phyloP scores from a whole-genome alignment of 2,888 invertebrate species.

The Dinocampus coccinellae region DNA sequence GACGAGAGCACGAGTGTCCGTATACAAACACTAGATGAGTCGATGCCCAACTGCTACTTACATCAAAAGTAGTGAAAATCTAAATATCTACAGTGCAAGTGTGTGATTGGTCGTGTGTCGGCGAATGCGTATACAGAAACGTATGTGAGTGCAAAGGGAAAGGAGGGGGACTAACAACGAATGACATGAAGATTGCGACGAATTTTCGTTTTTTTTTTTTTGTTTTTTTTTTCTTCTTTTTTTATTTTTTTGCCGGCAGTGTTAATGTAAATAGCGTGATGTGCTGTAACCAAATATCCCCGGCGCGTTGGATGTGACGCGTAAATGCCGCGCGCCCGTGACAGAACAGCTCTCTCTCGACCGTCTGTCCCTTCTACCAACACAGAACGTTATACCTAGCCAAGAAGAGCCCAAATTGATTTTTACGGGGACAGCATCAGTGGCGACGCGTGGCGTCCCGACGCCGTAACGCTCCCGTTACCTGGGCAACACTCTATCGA shows the following conservation, averaged over 20 bases:
- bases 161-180: background rate
- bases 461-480: conserved; percentile 59
- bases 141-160: background rate
- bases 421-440: conserved; percentile 64
- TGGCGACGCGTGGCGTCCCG: conserved; percentile 64
- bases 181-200: background rate
- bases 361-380: conserved; percentile 29
- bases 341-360: conserved; percentile 1
- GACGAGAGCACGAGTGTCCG: no score
- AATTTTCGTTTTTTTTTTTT: background rate
- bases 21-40: background rate
- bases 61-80: background rate
- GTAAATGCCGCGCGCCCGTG: background rate
- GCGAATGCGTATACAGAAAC: background rate
- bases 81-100: no score
- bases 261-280: background rate
- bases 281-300: conserved; percentile 1
- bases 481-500: conserved; percentile 62
- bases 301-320: background rate
- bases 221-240: background rate
- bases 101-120: no score
- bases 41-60: background rate
- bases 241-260: background rate
- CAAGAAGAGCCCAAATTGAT: conserved; percentile 66
- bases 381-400: conserved; percentile 52